phyloP scores from a whole-genome alignment of 64 coral and sea anemone species.

The Orbicella faveolata region DNA sequence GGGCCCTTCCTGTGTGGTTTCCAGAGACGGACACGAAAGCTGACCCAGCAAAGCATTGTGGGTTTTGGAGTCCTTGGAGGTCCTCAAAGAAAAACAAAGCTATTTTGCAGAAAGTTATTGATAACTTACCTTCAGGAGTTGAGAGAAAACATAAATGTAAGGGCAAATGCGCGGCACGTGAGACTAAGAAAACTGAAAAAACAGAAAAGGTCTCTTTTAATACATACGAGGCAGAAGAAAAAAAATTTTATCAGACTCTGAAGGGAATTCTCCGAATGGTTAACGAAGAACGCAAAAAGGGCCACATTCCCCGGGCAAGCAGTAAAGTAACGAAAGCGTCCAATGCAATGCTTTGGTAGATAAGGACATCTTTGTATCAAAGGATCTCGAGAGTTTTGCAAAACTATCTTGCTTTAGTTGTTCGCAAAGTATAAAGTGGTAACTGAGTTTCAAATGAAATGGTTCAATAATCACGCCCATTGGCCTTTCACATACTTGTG shows the following conservation, averaged over 20 bases:
- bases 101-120: neutral
- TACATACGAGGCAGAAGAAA: neutral
- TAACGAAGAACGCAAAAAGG: too few relatives aligned
- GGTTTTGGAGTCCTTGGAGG: slow-evolving; percentile 75
- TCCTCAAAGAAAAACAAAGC: slow-evolving; percentile 1
- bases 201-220: neutral
- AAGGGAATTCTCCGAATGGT: too few relatives aligned
- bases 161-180: neutral
- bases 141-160: neutral
- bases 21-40: slow-evolving; percentile 64
- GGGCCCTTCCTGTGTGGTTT: slow-evolving; percentile 49
- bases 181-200: neutral
- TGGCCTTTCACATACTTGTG: too few relatives aligned
- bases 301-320: too few relatives aligned
- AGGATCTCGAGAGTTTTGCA: neutral
- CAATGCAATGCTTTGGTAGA: too few relatives aligned
- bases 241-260: neutral
- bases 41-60: slow-evolving; percentile 23
- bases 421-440: neutral
- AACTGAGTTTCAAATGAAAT: too few relatives aligned
- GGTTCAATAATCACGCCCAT: too few relatives aligned
- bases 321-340: too few relatives aligned
- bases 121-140: neutral
- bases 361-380: too few relatives aligned
- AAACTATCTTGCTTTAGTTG: neutral